Percentiles rank a stretch among this genome's conserved stretches.
Evolutionary conservation across 2,888 invertebrate species (phyloP).

Genomic region (Rugalucina vietnamica): DNA sequence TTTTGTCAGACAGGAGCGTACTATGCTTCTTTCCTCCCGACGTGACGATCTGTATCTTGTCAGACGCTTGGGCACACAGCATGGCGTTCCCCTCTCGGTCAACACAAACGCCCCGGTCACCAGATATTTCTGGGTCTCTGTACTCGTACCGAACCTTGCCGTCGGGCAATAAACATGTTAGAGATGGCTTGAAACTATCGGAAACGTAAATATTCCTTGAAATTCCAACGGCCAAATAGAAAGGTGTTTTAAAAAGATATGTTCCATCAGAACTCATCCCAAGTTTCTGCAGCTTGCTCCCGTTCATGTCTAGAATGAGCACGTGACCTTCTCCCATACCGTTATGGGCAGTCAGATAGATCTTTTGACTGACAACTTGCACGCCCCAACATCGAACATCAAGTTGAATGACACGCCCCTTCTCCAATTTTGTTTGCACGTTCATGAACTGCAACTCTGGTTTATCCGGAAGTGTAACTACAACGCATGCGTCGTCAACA

Average conservation of each 20-base stretch:
- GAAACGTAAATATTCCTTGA: background rate
- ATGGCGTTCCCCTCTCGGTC: background rate
- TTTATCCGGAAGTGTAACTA: background rate
- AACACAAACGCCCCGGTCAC: background rate
- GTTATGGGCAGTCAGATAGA: background rate
- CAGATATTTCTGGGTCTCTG: background rate
- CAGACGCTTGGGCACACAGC: background rate
- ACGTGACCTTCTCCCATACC: background rate
- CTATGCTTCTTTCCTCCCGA: background rate
- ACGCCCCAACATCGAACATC: background rate
- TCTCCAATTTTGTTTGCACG: background rate
- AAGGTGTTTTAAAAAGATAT: background rate
- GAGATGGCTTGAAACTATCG: background rate
- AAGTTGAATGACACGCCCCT: background rate
- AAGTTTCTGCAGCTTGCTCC: background rate
- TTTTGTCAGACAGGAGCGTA: background rate
- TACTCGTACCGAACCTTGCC: background rate
- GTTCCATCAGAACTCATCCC: background rate
- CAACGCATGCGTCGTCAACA: background rate
- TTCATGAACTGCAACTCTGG: background rate
- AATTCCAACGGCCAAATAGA: background rate
- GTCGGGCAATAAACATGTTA: background rate
- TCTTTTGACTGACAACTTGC: background rate
- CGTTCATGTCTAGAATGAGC: background rate
- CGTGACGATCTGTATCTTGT: background rate